Evolutionary conservation across 2,888 invertebrate genomes (phyloP).

Genomic region (Miltochrista miniata): DNA sequence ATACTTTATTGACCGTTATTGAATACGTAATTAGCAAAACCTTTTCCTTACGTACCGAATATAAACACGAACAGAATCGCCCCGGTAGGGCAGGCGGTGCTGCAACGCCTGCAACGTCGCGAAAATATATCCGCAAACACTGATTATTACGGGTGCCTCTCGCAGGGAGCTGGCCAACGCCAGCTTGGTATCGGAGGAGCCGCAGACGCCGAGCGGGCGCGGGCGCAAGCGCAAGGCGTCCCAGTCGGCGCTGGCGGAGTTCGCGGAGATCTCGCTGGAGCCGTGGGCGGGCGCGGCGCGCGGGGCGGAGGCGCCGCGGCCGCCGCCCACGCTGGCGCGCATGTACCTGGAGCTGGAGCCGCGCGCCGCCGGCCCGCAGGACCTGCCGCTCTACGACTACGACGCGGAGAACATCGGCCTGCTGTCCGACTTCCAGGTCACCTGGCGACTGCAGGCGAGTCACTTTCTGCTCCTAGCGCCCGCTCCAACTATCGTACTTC

Average conservation of each 20-base stretch:
- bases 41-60: too few relatives aligned
- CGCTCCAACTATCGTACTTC: too few relatives aligned
- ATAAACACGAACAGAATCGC: too few relatives aligned
- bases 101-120: too few relatives aligned
- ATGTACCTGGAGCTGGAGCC: constrained; percentile 72
- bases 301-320: constrained; percentile 37
- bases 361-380: constrained; percentile 45
- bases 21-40: too few relatives aligned
- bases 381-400: constrained; percentile 62
- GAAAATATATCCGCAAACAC: too few relatives aligned
- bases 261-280: constrained; percentile 39
- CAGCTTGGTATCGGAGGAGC: constrained; percentile 2
- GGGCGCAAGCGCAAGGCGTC: constrained; percentile 18
- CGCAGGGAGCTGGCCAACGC: constrained; percentile 6
- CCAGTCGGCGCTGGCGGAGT: constrained; percentile 12
- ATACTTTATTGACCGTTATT: too few relatives aligned
- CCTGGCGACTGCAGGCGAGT: constrained; percentile 59
- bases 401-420: constrained; percentile 62
- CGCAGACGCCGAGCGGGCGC: constrained; percentile 5
- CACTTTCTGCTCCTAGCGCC: neutral
- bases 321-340: constrained; percentile 73
- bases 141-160: too few relatives aligned
- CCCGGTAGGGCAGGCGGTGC: too few relatives aligned
- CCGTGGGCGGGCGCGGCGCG: constrained; percentile 35
- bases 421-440: constrained; percentile 64